These are phyloP conservation scores for Papilio xuthus DNA, from an alignment of 1,140 invertebrate species.

Conservation along the genomic window DNA sequence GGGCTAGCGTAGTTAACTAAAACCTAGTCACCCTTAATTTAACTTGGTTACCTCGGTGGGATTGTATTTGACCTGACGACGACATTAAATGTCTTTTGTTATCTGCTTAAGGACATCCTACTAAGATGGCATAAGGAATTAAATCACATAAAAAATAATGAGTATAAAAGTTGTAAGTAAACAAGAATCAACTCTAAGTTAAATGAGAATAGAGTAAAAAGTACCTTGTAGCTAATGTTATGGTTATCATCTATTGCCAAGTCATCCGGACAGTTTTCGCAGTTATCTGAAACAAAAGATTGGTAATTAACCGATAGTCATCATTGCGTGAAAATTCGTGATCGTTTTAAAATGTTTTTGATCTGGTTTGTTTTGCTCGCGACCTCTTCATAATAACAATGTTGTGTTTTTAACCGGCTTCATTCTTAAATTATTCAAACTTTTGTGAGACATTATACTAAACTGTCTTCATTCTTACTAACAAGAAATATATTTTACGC, in stretches of 20 bases:
- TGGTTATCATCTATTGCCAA: conserved; percentile 5
- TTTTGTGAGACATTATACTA: no score
- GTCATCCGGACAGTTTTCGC: background rate
- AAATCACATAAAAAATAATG: background rate
- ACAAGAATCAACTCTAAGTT: background rate
- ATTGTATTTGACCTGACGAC: no score
- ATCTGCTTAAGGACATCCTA: no score
- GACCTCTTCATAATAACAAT: background rate
- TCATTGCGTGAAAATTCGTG: conserved; percentile 2
- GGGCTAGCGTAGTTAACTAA: no score
- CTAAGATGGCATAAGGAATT: background rate
- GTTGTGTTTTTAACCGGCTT: no score
- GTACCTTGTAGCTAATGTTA: background rate
- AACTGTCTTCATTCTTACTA: no score
- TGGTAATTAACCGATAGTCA: background rate
- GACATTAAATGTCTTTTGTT: no score
- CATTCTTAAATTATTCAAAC: no score
- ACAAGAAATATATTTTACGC: no score
- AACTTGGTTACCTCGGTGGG: no score
- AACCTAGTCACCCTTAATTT: no score
- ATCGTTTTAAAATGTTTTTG: background rate
- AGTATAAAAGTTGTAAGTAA: background rate
- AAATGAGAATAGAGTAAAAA: background rate
- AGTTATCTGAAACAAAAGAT: conserved; percentile 28
- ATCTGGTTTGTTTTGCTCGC: background rate